These are phyloP conservation scores for Cydia strobilella DNA, from an alignment of 1,140 invertebrate species.

Conservation along the genomic window DNA sequence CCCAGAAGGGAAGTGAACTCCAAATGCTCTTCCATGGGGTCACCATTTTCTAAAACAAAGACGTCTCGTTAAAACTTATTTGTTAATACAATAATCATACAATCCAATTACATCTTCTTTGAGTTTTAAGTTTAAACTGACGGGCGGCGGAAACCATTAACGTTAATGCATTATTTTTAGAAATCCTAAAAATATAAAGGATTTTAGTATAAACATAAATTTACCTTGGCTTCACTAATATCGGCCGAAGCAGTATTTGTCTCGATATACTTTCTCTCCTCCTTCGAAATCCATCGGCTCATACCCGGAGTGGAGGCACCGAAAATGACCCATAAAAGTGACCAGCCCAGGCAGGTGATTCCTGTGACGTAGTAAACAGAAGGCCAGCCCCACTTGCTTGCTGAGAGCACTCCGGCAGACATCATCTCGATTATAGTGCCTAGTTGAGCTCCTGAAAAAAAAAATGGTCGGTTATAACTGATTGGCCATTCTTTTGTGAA, in stretches of 20 bases:
- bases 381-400: conserved; percentile 85
- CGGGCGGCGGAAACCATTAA: no score
- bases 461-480: conserved; percentile 36
- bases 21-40: conserved; percentile 90
- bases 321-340: conserved; percentile 82
- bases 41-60: conserved; percentile 67
- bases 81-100: no score
- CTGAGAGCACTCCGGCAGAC: conserved; percentile 83
- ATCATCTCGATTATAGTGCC: conserved; percentile 87
- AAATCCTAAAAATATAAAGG: background rate
- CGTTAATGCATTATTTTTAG: background rate
- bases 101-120: no score
- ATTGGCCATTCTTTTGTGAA: no score
- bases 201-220: no score
- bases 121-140: no score
- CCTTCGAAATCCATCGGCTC: conserved; percentile 80
- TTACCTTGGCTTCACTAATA: conserved; percentile 86
- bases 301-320: conserved; percentile 84
- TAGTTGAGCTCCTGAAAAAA: conserved; percentile 83
- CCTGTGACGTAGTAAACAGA: conserved; percentile 90
- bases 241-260: conserved; percentile 74
- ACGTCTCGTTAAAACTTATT: no score
- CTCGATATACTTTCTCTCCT: conserved; percentile 84
- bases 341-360: conserved; percentile 82
- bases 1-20: conserved; percentile 90